phyloP scores from a whole-genome alignment of 2,888 invertebrate species.

The Chironomus tentans region DNA sequence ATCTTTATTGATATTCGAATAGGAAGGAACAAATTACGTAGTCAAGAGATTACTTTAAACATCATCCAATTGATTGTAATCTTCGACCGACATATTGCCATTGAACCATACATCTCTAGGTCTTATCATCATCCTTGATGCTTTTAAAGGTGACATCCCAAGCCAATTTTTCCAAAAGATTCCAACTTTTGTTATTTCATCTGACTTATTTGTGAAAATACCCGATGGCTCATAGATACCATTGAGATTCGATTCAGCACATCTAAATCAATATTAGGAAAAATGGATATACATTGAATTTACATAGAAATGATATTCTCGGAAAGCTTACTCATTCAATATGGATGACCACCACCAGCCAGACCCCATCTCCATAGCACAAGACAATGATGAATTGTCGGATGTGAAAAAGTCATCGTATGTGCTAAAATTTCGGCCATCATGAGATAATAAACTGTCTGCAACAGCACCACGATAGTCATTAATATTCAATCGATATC shows the following conservation, averaged over 20 bases:
- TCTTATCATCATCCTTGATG: constrained; percentile 44
- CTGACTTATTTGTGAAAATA: constrained; percentile 40
- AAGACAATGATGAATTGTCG: background rate
- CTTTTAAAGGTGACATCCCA: constrained; percentile 47
- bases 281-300: background rate
- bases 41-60: background rate
- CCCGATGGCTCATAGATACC: constrained; percentile 43
- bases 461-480: constrained; percentile 46
- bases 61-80: constrained; percentile 28
- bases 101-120: constrained; percentile 30
- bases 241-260: constrained; percentile 50
- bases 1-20: no score
- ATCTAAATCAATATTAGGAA: constrained; percentile 35
- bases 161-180: constrained; percentile 52
- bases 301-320: background rate
- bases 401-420: constrained; percentile 31
- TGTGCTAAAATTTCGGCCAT: constrained; percentile 42
- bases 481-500: constrained; percentile 43
- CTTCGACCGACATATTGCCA: constrained; percentile 11
- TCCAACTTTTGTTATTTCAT: constrained; percentile 35
- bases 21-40: background rate
- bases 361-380: background rate
- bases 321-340: constrained; percentile 36
- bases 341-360: constrained; percentile 44
- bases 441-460: constrained; percentile 48